phyloP scores from a whole-genome alignment of 1,140 invertebrate species.

The Daktulosphaira vitifoliae region DNA sequence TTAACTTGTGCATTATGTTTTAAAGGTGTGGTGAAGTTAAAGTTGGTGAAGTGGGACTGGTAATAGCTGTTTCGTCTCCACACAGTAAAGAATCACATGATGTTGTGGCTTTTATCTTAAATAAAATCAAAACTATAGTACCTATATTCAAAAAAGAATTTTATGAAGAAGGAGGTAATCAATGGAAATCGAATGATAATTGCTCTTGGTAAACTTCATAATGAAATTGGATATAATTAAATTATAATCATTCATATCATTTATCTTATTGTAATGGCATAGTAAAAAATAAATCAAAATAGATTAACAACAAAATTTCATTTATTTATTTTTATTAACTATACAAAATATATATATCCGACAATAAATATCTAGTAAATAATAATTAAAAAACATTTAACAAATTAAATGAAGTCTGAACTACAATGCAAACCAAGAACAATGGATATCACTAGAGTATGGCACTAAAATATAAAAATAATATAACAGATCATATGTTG shows the following conservation, averaged over 20 bases:
- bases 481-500: slow-evolving; percentile 1
- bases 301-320: not conserved
- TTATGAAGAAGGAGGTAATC: slow-evolving; percentile 51
- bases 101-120: slow-evolving; percentile 75
- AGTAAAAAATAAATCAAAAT: no score
- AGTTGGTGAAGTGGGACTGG: slow-evolving; percentile 77
- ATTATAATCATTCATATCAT: not conserved
- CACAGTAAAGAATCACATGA: slow-evolving; percentile 74
- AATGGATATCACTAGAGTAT: slow-evolving; percentile 16
- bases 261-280: no score
- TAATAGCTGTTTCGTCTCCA: slow-evolving; percentile 80
- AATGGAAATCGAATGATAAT: slow-evolving; percentile 72
- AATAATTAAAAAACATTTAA: slow-evolving; percentile 29
- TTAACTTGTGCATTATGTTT: no score
- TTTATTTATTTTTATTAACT: slow-evolving; percentile 6
- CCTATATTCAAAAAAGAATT: slow-evolving; percentile 97
- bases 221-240: not conserved
- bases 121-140: slow-evolving; percentile 74
- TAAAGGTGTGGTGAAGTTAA: slow-evolving; percentile 70
- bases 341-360: slow-evolving; percentile 17
- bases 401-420: slow-evolving; percentile 16
- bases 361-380: slow-evolving; percentile 28
- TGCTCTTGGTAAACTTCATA: slow-evolving; percentile 52
- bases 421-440: not conserved
- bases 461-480: slow-evolving; percentile 27